Conservation (phyloP, 2,113 vertebrate genomes). For the Pholis gunnellus region DNA sequence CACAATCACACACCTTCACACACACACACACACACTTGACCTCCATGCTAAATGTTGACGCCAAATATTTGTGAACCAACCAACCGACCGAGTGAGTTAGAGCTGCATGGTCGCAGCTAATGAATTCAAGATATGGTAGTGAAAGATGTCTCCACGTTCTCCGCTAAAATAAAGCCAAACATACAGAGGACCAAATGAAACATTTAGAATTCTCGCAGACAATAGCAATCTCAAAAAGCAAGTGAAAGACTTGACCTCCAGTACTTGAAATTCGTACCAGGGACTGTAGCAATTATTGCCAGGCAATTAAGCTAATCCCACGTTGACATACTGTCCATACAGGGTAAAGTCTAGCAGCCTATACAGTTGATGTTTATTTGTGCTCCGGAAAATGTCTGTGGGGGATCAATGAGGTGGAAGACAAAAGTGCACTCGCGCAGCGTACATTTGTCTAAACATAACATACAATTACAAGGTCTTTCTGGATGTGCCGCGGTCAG, state of each 20-base stretch:
- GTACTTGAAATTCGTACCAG: slow-evolving; percentile 56
- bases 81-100: neutral
- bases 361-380: slow-evolving; percentile 43
- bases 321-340: slow-evolving; percentile 54
- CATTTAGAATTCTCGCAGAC: neutral
- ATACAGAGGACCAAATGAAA: neutral
- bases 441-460: slow-evolving; percentile 40
- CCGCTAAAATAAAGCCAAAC: neutral
- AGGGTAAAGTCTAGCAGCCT: slow-evolving; percentile 32
- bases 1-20: neutral
- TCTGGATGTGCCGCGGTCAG: slow-evolving; percentile 38
- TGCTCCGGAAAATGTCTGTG: slow-evolving; percentile 34
- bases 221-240: neutral
- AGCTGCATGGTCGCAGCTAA: neutral
- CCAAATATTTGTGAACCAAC: neutral
- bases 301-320: slow-evolving; percentile 70
- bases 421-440: slow-evolving; percentile 31
- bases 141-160: too few relatives aligned
- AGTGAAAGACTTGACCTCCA: neutral
- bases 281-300: slow-evolving; percentile 56
- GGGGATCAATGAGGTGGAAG: slow-evolving; percentile 73
- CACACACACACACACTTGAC: neutral
- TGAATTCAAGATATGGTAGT: neutral
- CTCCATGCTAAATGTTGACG: neutral
- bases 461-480: slow-evolving; percentile 37